A percentile compares a stretch with the other conserved stretches of the same genome.
phyloP scores from a whole-genome alignment of 2,113 vertebrate genomes.

The Macrotis lagotis region DNA sequence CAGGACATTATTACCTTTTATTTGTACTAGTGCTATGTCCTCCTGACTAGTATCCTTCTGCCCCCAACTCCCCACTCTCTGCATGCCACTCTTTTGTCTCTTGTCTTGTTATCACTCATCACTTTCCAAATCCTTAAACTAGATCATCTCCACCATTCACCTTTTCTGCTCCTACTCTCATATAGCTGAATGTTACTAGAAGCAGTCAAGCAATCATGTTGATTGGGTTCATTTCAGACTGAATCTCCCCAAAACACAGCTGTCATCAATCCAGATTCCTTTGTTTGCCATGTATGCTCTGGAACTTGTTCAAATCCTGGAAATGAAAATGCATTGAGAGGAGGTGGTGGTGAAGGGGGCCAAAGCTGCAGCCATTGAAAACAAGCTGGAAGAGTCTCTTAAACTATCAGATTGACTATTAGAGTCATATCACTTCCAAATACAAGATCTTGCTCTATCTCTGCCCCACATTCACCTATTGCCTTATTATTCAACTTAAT shows the following conservation, averaged over 20 bases:
- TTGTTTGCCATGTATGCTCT: background rate
- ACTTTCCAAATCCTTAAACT: background rate
- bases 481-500: background rate
- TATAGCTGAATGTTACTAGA: background rate
- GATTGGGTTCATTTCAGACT: background rate
- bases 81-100: too few species aligned
- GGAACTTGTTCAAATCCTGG: background rate
- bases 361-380: background rate
- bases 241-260: background rate
- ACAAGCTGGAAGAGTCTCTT: background rate
- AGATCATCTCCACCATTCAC: background rate
- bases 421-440: background rate
- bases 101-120: background rate
- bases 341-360: too few species aligned
- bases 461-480: background rate
- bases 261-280: background rate
- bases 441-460: background rate
- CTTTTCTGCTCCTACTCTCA: background rate
- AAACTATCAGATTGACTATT: background rate
- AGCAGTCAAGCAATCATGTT: background rate
- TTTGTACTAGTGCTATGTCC: background rate
- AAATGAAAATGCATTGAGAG: background rate
- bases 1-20: background rate
- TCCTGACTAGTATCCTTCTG: background rate
- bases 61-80: rapidly evolving